Percentiles rank a stretch among this genome's conserved stretches.
Evolutionary conservation across 2,888 invertebrate genomes (phyloP).

Genomic region (Trypoxylon attenuatum): DNA sequence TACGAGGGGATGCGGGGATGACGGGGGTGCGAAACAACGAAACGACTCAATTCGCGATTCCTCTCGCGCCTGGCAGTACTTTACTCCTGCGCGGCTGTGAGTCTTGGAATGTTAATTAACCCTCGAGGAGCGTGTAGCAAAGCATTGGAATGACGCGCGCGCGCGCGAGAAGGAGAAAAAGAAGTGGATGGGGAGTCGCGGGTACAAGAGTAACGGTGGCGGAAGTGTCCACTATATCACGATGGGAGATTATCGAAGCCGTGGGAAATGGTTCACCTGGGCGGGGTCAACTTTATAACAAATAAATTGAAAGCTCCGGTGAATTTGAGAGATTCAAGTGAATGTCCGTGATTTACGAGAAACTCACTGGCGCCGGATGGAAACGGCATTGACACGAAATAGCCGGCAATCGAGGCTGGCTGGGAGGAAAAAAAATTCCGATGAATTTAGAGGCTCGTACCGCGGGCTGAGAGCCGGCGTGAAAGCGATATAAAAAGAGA

Average conservation of each 20-base stretch:
- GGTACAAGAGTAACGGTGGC: background rate
- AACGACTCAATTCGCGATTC: too few species aligned
- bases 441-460: constrained; percentile 17
- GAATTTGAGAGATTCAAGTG: constrained; percentile 33
- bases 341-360: constrained; percentile 44
- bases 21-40: too few species aligned
- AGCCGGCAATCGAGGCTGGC: constrained; percentile 9
- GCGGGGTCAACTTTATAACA: constrained; percentile 48
- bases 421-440: background rate
- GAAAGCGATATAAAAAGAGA: background rate
- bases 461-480: too few species aligned
- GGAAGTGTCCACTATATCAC: too few species aligned
- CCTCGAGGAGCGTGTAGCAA: background rate
- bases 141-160: too few species aligned
- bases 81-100: background rate
- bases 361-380: constrained; percentile 20
- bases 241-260: constrained; percentile 22
- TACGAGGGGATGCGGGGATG: too few species aligned
- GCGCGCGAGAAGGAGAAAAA: background rate
- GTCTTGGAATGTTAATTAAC: constrained; percentile 1
- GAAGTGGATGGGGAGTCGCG: background rate
- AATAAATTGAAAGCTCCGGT: constrained; percentile 48
- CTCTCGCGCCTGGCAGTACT: background rate
- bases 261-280: constrained; percentile 47
- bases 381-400: constrained; percentile 38